Evolutionary conservation across 35 echinoderm and acorn worm genomes (phyloP).

Genomic region (Anneissia japonica): DNA sequence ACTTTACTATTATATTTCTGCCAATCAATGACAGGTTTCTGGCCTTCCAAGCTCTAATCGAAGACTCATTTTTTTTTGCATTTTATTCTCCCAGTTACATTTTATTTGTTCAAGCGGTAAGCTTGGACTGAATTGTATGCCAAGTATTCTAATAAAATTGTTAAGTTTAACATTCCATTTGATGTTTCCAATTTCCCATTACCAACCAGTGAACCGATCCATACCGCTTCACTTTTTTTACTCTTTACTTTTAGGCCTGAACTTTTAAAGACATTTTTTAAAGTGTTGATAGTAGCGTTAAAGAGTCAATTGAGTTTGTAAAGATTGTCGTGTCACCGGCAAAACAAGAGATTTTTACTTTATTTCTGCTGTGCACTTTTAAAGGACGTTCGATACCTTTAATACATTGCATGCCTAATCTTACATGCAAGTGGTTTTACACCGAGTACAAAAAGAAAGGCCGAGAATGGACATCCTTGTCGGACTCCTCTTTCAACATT

Average conservation of each 20-base stretch:
- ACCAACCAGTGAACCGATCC: neutral
- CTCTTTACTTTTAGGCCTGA: neutral
- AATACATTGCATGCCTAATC: neutral
- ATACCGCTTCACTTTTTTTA: neutral
- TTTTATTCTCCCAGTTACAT: neutral
- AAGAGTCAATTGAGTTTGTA: neutral
- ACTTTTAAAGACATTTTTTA: neutral
- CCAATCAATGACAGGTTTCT: too few species aligned
- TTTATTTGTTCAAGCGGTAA: neutral
- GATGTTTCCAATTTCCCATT: neutral
- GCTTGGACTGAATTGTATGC: neutral
- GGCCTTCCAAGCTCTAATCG: too few species aligned
- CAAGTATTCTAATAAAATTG: neutral
- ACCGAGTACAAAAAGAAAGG: neutral
- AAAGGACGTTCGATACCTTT: neutral
- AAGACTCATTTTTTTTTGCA: too few species aligned
- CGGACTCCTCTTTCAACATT: neutral
- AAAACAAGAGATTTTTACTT: neutral
- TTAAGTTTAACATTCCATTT: neutral
- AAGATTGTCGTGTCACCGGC: neutral
- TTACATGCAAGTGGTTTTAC: neutral
- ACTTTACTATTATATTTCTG: too few species aligned
- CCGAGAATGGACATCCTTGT: constrained; percentile 2
- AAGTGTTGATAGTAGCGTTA: neutral
- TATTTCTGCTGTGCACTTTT: neutral